A percentile compares a stretch with the other conserved stretches of the same genome.
These are phyloP conservation scores for Piezodorus guildinii DNA, from an alignment of 1,140 invertebrate species.

Conservation along the genomic window DNA sequence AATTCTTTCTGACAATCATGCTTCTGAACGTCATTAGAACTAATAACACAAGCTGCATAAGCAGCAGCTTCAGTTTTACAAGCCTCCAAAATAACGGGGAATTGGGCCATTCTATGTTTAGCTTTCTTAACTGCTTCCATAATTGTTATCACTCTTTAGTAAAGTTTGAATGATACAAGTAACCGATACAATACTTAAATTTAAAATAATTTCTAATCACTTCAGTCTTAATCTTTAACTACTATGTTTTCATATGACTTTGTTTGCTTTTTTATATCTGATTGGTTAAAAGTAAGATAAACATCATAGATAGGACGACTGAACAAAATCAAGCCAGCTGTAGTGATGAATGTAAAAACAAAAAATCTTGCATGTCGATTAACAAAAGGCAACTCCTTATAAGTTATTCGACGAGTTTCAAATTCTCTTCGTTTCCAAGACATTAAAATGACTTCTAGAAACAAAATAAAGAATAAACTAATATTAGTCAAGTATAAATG, in stretches of 20 bases:
- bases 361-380: constrained; percentile 42
- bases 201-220: neutral
- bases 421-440: constrained; percentile 8
- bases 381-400: constrained; percentile 21
- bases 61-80: constrained; percentile 51
- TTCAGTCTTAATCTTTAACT: neutral
- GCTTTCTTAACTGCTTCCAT: constrained; percentile 74
- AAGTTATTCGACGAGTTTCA: constrained; percentile 7
- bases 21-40: constrained; percentile 50
- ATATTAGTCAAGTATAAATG: too few species aligned
- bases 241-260: neutral
- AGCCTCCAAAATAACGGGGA: constrained; percentile 55
- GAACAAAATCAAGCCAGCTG: constrained; percentile 44
- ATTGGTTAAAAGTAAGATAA: constrained; percentile 33
- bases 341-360: constrained; percentile 36
- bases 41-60: constrained; percentile 66
- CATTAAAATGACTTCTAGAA: neutral
- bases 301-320: constrained; percentile 57
- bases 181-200: neutral
- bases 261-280: constrained; percentile 27
- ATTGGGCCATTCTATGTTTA: constrained; percentile 52
- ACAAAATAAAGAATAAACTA: too few species aligned
- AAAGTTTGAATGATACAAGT: neutral
- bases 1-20: constrained; percentile 65
- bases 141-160: neutral